Base-by-base conservation (phyloP, 2,113 vertebrate genomes). In the Pangasianodon gigas region DNA sequence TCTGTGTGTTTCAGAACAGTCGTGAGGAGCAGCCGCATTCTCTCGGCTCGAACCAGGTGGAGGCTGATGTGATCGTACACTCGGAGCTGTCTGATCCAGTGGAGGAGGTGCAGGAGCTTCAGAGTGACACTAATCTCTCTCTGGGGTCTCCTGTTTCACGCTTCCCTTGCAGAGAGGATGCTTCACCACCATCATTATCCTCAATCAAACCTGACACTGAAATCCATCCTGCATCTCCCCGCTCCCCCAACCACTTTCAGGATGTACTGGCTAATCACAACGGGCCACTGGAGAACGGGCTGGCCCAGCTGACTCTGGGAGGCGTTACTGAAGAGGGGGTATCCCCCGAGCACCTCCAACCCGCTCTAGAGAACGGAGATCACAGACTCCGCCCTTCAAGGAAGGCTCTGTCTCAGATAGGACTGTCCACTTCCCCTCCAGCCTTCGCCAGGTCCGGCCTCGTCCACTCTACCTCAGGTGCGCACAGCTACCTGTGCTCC, bases 51-150 rank as follows among this genome's bases (percentile, higher is more conserved):
- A 97, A 98, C 94, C 97, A 97, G 93, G 96, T 99, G 77, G 97
- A 99, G 93, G 98, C 98, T 0, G 97, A 99, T 44, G 98, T 99
- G 91, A 99, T 99, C 0, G 98, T 99, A 92, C 98, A 99, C 93
- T 98, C 98, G 3, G 97, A 98, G 94, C 96, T 98, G 89, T 96
- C 96, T 21, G 97, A 98, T 21, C 95, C 95, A 46, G 58, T 37
- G 48, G 62, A 24, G 88, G 89, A 44, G 46, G 32, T 29, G 32
- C 81, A 60, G 37, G 62, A 54, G 74, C 74, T 88, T 46, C 91
- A 71, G 46, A 83, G 77, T 19, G 88, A 91, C 77, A 37, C 69
- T 32, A 75, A 65, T 56, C 85, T 67, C 60, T 88, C 74, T 74
- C 74, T 79, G 24, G 86, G 91, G 88, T 77, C 84, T 11, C 67